Percentiles rank a stretch among this genome's conserved stretches.
These are phyloP conservation scores for Himalopsyche anomala DNA, from an alignment of 2,888 invertebrate genomes.

Conservation along the genomic window DNA sequence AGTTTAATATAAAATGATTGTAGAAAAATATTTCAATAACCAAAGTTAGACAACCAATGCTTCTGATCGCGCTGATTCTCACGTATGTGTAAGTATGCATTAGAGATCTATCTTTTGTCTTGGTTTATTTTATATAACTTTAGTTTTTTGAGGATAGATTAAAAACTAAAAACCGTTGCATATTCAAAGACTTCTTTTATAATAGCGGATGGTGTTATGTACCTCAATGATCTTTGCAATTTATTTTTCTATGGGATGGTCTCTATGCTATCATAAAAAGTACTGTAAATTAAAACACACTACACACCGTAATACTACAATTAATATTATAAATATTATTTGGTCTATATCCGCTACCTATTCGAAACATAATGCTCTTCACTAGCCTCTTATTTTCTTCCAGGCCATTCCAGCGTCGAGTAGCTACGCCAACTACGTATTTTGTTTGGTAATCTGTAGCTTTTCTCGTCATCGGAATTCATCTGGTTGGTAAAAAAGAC, in stretches of 20 bases:
- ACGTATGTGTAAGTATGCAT: constrained; percentile 5
- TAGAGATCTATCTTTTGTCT: not conserved
- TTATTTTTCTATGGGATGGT: not conserved
- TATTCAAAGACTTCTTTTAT: constrained; percentile 3
- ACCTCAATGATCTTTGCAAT: constrained; percentile 11
- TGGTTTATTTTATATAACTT: not conserved
- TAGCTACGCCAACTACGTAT: no score
- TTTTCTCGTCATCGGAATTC: no score
- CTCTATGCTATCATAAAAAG: not conserved
- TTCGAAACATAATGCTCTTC: no score
- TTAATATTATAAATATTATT: no score
- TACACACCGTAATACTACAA: not conserved
- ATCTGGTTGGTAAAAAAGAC: no score
- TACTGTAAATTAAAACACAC: not conserved
- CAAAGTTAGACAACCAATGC: not conserved
- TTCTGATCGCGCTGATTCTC: not conserved
- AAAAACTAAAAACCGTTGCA: constrained; percentile 29
- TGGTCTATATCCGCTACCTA: no score
- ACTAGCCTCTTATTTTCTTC: no score
- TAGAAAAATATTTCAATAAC: not conserved
- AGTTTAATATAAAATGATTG: not conserved
- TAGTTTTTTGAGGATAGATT: constrained; percentile 8
- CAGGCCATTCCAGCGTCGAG: no score
- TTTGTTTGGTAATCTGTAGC: no score
- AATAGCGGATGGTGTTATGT: constrained; percentile 13